Evolutionary conservation across 2,797 vertebrate genomes (phyloP).

Genomic region (Eleutherodactylus coqui): DNA sequence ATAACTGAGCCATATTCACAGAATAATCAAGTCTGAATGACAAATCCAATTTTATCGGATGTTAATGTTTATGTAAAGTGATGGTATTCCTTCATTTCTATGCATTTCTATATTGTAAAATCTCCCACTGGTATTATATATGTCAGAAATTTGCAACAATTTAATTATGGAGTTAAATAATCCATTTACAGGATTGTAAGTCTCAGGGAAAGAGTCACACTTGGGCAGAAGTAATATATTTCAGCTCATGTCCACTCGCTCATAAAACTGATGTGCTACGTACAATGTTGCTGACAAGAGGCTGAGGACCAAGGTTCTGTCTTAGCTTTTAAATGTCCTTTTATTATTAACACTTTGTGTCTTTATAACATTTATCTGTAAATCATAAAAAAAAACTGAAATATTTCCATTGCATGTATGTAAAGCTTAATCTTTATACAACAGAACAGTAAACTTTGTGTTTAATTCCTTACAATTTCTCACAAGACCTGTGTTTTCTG

Average conservation of each 20-base stretch:
- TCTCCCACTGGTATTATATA: background rate
- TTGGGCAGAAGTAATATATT: background rate
- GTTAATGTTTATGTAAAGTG: background rate
- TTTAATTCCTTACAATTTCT: too few relatives aligned
- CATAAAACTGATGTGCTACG: slow-evolving; percentile 1
- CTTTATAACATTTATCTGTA: background rate
- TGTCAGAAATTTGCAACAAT: background rate
- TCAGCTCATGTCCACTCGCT: background rate
- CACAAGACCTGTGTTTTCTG: too few relatives aligned
- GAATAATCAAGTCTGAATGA: too few relatives aligned
- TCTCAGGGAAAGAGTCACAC: slow-evolving; percentile 7
- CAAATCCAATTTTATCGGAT: background rate
- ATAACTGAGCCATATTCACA: too few relatives aligned
- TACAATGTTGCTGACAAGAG: background rate
- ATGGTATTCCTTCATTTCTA: background rate
- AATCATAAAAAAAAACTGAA: background rate
- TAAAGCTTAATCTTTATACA: too few relatives aligned
- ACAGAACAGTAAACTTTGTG: too few relatives aligned
- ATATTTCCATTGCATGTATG: too few relatives aligned
- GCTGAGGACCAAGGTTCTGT: slow-evolving; percentile 5
- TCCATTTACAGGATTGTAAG: background rate
- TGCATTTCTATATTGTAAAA: background rate
- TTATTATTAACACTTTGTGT: slow-evolving; percentile 1
- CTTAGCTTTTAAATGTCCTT: background rate
- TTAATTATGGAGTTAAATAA: background rate